phyloP scores from a whole-genome alignment of 2,797 vertebrate species.

The Leptatherina wallacei region DNA sequence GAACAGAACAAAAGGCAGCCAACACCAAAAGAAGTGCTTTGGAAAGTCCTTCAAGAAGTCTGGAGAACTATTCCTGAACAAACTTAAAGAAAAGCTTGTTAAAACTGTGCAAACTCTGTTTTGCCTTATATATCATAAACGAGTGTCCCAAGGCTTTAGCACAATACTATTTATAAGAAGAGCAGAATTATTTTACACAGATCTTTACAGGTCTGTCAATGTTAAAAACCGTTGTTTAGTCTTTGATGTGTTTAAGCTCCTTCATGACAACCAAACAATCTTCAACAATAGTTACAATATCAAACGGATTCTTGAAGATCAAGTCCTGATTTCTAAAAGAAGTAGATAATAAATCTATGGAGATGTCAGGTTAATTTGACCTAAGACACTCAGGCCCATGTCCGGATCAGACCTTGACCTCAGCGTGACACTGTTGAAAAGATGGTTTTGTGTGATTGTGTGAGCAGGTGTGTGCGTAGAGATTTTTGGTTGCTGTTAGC shows the following conservation, averaged over 20 bases:
- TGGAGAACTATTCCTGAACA: background rate
- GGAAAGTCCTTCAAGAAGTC: background rate
- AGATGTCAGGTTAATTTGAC: background rate
- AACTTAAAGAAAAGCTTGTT: background rate
- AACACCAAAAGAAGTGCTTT: background rate
- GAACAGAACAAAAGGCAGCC: background rate
- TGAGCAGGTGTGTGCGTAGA: background rate
- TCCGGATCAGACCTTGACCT: constrained; percentile 2
- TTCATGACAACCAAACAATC: background rate
- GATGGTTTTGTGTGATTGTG: background rate
- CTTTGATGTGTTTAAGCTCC: background rate
- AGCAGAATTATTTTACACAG: too few relatives aligned
- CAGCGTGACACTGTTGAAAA: constrained; percentile 14
- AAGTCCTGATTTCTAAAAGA: background rate
- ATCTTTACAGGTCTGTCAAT: background rate
- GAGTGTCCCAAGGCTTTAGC: too few relatives aligned
- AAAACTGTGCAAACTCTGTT: background rate
- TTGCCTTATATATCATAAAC: background rate
- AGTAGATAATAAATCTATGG: background rate
- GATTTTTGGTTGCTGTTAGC: background rate
- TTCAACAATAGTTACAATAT: background rate
- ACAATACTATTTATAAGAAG: too few relatives aligned
- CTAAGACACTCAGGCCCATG: background rate
- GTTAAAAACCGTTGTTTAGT: background rate
- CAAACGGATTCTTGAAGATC: background rate